Evolutionary conservation across 2,888 invertebrate species (phyloP).

Genomic region (Pseudococcus jackbeardsleyi): DNA sequence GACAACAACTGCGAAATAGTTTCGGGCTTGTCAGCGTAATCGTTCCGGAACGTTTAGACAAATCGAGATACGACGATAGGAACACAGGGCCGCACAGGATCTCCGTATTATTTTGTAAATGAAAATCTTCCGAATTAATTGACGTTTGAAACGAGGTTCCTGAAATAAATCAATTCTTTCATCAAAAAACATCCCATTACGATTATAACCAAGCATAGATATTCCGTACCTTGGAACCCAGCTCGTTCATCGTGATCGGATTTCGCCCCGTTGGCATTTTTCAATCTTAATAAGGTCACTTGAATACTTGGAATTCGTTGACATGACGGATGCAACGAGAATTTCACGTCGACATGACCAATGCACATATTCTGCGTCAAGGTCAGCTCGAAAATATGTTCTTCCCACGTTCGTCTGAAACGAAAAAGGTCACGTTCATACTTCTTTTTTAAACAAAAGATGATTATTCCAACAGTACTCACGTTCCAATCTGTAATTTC

Average conservation of each 20-base stretch:
- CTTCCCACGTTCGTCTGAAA: slow-evolving; percentile 85
- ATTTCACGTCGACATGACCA: slow-evolving; percentile 92
- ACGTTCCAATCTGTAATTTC: slow-evolving; percentile 88
- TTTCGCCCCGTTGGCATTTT: slow-evolving; percentile 54
- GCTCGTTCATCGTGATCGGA: neutral
- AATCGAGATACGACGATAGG: slow-evolving; percentile 84
- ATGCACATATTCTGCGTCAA: slow-evolving; percentile 81
- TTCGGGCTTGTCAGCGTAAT: slow-evolving; percentile 90
- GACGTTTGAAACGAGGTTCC: slow-evolving; percentile 77
- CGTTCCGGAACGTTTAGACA: slow-evolving; percentile 87
- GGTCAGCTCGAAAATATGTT: slow-evolving; percentile 91
- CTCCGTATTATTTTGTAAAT: slow-evolving; percentile 89
- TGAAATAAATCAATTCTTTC: neutral
- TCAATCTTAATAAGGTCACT: slow-evolving; percentile 73
- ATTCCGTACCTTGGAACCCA: slow-evolving; percentile 29
- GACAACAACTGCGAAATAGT: slow-evolving; percentile 81
- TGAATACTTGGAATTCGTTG: slow-evolving; percentile 84
- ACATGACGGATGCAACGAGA: slow-evolving; percentile 84
- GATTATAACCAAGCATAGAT: neutral
- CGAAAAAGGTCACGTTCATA: neutral
- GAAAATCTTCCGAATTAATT: slow-evolving; percentile 83
- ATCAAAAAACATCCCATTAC: neutral
- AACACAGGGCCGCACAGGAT: slow-evolving; percentile 91
- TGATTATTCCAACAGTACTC: slow-evolving; percentile 67
- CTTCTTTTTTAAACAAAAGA: slow-evolving; percentile 13